Evolutionary conservation across 2,888 invertebrate genomes (phyloP), one percentile per base, ranked within the genome.

Genomic region (Eristalis tenax): DNA sequence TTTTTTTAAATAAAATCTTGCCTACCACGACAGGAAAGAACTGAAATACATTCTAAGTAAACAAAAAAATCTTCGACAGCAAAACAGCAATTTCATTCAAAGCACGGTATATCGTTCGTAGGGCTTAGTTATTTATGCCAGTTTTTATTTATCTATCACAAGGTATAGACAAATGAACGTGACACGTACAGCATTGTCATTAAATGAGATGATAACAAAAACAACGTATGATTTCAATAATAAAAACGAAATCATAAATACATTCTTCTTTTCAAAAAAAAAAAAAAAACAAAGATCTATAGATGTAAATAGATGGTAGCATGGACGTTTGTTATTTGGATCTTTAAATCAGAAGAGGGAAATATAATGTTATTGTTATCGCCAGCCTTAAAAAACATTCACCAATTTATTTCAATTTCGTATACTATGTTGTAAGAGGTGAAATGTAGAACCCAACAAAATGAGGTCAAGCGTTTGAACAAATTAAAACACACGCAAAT

Each of bases 1-100:
- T 40, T 32, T 18, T 40, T 66, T 59, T 40, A 78, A 78, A 78
- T 65, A 64, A 71, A 66, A 56, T 64, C 65, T 78, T 38, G 65
- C 13, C 56, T 43, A 65, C 69, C 69, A 68, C 40, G 40, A 38
- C 32, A 65, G 65, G 64, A 74, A 74, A 70, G 38, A 15, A 59
- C 59, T 26, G 59, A 63, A 63, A 13, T 61, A 28, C 43, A 50
- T 63, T 18, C 63, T 23, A 43, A 28, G 59, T 13, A 40, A 71
- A 61, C 35, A 59, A 59, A 61, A 38, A 38, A 57, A 70, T 35
- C 6, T n/a, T n/a, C 43, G 18, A 50, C 50, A 50, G 18, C 18
- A 50, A 50, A 50, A 22, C 18, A 50, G 18, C 8, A 8, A 50
- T 18, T 50, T 50, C 50, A 18, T 50, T 43, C 8, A 50, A 18